Evolutionary conservation across 2,113 vertebrate genomes (phyloP).

Genomic region (Protobothrops flavoviridis): DNA sequence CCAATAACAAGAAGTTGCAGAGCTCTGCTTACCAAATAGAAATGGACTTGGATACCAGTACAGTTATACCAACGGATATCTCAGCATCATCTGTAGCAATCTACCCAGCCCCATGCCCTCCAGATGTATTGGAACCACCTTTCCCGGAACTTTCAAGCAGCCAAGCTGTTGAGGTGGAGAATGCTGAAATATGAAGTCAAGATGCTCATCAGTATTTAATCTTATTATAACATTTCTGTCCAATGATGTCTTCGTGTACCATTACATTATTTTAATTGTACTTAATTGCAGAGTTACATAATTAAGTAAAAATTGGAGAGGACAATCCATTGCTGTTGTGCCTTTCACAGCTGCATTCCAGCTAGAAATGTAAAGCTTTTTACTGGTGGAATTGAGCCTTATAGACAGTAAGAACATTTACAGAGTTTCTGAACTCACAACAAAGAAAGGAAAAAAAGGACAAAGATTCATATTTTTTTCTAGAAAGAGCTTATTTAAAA

Average conservation of each 20-base stretch:
- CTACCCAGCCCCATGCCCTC: background rate
- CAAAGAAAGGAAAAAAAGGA: conserved; percentile 5
- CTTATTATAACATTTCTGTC: background rate
- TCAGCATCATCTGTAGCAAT: background rate
- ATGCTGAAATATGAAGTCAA: background rate
- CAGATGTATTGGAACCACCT: background rate
- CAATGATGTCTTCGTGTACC: background rate
- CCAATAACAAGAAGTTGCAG: background rate
- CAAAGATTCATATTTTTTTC: background rate
- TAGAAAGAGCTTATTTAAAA: background rate
- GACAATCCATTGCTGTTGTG: background rate
- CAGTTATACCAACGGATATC: background rate
- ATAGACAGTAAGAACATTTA: conserved; percentile 19
- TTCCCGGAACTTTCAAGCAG: background rate
- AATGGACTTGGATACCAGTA: background rate
- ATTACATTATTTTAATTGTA: background rate
- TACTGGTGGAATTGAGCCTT: conserved; percentile 17
- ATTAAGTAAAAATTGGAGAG: background rate
- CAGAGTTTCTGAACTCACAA: conserved; percentile 17
- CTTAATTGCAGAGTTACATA: background rate
- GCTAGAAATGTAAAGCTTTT: background rate
- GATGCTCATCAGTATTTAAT: background rate
- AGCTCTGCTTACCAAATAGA: background rate
- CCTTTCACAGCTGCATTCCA: background rate
- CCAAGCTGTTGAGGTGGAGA: background rate